phyloP scores from a whole-genome alignment of 2,888 invertebrate species.

The Listrodromus nycthemerus region DNA sequence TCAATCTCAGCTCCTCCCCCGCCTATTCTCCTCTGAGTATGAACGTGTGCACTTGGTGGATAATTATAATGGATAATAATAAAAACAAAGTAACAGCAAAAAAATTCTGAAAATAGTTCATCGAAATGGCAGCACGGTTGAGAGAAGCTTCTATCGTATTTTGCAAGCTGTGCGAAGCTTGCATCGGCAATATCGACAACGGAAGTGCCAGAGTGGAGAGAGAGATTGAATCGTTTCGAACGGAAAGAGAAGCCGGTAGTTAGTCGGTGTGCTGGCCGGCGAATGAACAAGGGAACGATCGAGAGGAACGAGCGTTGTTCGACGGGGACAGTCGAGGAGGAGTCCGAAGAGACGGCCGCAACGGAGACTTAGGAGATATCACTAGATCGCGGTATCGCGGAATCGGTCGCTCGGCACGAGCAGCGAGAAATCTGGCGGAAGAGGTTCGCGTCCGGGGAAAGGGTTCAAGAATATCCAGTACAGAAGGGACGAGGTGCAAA shows the following conservation, averaged over 20 bases:
- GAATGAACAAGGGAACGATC: conserved; percentile 27
- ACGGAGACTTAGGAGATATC: neutral
- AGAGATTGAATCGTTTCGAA: conserved; percentile 64
- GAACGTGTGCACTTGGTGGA: too few species aligned
- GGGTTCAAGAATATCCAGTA: neutral
- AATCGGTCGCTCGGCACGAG: neutral
- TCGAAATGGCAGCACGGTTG: too few species aligned
- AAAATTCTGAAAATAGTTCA: too few species aligned
- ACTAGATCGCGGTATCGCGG: neutral
- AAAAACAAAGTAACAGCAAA: too few species aligned
- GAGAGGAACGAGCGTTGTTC: conserved; percentile 17
- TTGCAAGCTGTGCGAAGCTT: neutral
- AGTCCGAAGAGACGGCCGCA: neutral
- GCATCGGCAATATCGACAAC: conserved; percentile 34
- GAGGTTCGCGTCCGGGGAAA: conserved; percentile 6
- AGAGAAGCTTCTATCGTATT: neutral
- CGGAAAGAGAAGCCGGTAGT: conserved; percentile 58
- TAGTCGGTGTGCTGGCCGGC: conserved; percentile 43
- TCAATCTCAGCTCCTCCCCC: too few species aligned
- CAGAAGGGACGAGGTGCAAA: conserved; percentile 41
- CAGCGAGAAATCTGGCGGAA: neutral
- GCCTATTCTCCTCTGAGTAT: too few species aligned
- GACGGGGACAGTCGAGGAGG: neutral
- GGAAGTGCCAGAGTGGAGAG: conserved; percentile 37
- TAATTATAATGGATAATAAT: too few species aligned